Base-by-base conservation (phyloP, 2,113 vertebrate species). In the Muscicapa adusta region DNA sequence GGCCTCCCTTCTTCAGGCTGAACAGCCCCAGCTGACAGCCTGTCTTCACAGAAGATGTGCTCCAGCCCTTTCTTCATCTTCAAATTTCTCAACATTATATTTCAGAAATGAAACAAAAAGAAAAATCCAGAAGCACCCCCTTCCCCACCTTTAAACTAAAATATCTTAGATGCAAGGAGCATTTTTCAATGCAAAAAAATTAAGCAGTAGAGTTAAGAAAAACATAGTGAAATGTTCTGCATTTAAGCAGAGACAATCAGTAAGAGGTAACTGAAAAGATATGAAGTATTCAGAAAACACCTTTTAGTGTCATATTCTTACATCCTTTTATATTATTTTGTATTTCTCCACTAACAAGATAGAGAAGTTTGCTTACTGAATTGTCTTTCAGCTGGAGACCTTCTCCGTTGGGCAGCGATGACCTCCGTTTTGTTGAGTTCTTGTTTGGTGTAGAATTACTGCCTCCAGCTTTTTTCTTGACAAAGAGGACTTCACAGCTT, bases 331-430 rank as follows among this genome's bases (percentile, higher is more conserved):
- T 19, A 38, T 54, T 85, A 47, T 57, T 94, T 62, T 54, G 29
- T 71, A 62, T 48, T 47, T 65, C 54, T 91, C 6, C 36, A 61
- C n/a, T 38, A 61, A 87, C 13, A 54, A 51, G 51, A 79, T 16
- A 31, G 1, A 57, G 6, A 60, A 70, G 14, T n/a, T 42, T 56
- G 95, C 98, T 98, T 97, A 99, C 99, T 66, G 96, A 88, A 60
- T 96, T 98, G 29, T 99, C 99, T 94, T 97, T 98, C 54, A 98
- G 91, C 28, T 98, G 98, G 65, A 98, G 93, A 18, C 98, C 98
- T 92, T 99, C 99, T 93, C 98, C 98, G 8, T 99, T 99, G 58
- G 99, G 99, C 74, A 99, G 97, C 0, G 99, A 99, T 2, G 99
- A 99, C 89, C 99, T 98, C 90, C 99, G 98, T 93, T 98, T 98